Conservation (phyloP, 2,797 vertebrate species). For the Sebastes itinus region DNA sequence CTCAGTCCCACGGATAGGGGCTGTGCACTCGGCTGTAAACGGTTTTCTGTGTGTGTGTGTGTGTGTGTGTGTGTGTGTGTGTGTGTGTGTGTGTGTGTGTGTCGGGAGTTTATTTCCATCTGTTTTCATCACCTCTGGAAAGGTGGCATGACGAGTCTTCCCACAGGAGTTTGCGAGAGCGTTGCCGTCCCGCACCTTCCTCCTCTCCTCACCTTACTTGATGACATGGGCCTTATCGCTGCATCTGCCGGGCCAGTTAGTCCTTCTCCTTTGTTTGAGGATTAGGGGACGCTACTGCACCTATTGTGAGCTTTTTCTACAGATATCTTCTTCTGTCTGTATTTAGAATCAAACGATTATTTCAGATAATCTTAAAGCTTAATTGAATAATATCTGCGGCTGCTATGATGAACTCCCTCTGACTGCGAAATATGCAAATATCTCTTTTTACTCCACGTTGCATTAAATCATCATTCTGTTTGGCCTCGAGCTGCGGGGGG, state of each 20-base stretch:
- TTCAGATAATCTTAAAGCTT: conserved; percentile 19
- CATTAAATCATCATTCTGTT: conserved; percentile 41
- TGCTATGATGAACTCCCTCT: conserved; percentile 24
- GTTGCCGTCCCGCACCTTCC: conserved; percentile 48
- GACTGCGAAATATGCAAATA: conserved; percentile 56
- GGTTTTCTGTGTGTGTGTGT: conserved; percentile 38
- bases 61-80: background rate
- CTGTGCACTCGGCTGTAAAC: conserved; percentile 66
- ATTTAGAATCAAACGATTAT: conserved; percentile 20
- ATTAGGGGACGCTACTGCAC: conserved; percentile 42
- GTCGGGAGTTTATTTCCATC: conserved; percentile 53
- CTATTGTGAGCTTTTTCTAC: conserved; percentile 6
- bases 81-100: background rate
- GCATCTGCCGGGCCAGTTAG: conserved; percentile 55
- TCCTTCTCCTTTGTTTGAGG: conserved; percentile 53
- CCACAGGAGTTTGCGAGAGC: conserved; percentile 62
- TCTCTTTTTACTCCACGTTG: conserved; percentile 21
- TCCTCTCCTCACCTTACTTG: conserved; percentile 45
- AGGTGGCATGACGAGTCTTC: conserved; percentile 72
- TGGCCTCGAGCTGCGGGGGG: conserved; percentile 17
- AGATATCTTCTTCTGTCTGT: background rate
- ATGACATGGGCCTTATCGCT: conserved; percentile 65
- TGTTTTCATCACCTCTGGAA: conserved; percentile 73
- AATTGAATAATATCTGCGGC: conserved; percentile 21
- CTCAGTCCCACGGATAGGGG: conserved; percentile 74